Evolutionary conservation across 2,113 vertebrate species (phyloP).

Genomic region (Cyanoderma ruficeps): DNA sequence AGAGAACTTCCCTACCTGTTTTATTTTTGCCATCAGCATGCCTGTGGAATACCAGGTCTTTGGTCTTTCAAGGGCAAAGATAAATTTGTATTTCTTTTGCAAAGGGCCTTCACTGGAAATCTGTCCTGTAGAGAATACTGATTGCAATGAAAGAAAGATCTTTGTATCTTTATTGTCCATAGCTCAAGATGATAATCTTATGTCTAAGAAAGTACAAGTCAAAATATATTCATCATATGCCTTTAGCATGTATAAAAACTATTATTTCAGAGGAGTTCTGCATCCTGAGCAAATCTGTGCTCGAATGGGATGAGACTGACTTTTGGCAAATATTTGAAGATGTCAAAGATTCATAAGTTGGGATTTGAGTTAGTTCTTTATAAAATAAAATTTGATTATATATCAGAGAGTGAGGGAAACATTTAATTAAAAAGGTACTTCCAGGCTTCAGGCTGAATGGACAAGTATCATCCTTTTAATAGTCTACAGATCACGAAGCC

Average conservation of each 20-base stretch:
- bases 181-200: neutral
- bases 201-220: neutral
- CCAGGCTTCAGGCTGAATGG: neutral
- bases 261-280: neutral
- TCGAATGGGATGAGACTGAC: neutral
- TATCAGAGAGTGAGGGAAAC: neutral
- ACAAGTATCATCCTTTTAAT: neutral
- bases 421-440: neutral
- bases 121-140: neutral
- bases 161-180: neutral
- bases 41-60: neutral
- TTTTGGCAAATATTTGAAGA: neutral
- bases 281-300: neutral
- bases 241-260: neutral
- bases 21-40: neutral
- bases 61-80: conserved; percentile 16
- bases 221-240: neutral
- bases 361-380: neutral
- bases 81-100: neutral
- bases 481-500: neutral
- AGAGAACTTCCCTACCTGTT: neutral
- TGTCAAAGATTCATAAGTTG: neutral
- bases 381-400: neutral
- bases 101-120: neutral
- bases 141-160: neutral